phyloP scores from a whole-genome alignment of 2,888 invertebrate species.

The Eremobia ochroleuca region DNA sequence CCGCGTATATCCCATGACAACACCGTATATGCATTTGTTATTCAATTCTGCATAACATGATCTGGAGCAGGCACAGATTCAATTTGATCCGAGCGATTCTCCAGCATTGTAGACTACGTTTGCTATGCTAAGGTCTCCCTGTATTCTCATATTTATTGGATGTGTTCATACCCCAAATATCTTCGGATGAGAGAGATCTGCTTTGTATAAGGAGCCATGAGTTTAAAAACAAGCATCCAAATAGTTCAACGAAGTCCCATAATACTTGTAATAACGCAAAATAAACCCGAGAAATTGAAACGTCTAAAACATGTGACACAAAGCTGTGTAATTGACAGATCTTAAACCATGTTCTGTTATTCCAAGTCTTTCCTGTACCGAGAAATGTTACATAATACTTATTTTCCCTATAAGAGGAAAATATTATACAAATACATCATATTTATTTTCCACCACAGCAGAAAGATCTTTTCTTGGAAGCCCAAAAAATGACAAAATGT shows the following conservation, averaged over 20 bases:
- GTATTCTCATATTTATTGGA: slow-evolving; percentile 40
- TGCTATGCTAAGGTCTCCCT: slow-evolving; percentile 5
- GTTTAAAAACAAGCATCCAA: background rate
- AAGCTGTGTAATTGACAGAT: slow-evolving; percentile 22
- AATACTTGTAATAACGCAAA: background rate
- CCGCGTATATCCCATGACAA: slow-evolving; percentile 24
- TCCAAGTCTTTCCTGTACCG: background rate
- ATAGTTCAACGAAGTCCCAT: background rate
- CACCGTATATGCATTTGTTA: slow-evolving; percentile 36
- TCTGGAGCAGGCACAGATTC: slow-evolving; percentile 31
- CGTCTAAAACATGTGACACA: slow-evolving; percentile 20
- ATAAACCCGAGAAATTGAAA: slow-evolving; percentile 16
- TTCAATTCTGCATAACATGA: slow-evolving; percentile 39
- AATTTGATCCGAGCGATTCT: slow-evolving; percentile 51
- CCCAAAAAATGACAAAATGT: slow-evolving; percentile 25
- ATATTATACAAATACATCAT: slow-evolving; percentile 21
- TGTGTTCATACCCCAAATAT: slow-evolving; percentile 11
- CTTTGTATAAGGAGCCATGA: slow-evolving; percentile 1
- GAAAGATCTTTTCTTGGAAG: slow-evolving; percentile 9
- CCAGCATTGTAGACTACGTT: slow-evolving; percentile 18
- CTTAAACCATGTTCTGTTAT: background rate
- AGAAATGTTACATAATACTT: slow-evolving; percentile 8
- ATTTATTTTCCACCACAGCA: slow-evolving; percentile 30
- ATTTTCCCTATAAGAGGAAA: slow-evolving; percentile 14
- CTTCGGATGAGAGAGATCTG: slow-evolving; percentile 5